Percentiles rank a stretch among this genome's conserved stretches.
Conservation (phyloP, 2,797 vertebrate genomes). For the Hemitrygon akajei region DNA sequence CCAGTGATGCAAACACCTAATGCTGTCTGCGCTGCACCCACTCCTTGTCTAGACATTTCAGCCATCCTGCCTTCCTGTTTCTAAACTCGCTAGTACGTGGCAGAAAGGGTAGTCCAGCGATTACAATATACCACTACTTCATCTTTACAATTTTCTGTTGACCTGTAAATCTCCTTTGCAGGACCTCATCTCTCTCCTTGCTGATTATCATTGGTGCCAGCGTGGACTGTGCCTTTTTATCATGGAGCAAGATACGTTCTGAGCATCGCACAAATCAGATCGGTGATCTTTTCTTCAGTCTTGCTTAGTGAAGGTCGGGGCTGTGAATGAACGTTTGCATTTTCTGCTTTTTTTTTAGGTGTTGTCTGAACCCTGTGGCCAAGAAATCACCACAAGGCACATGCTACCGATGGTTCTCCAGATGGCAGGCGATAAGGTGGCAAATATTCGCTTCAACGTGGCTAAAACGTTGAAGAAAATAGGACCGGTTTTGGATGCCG, state of each 20-base stretch:
- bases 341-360: slow-evolving; percentile 53
- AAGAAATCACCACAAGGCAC: slow-evolving; percentile 84
- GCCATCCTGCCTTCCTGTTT: too few relatives aligned
- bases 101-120: too few relatives aligned
- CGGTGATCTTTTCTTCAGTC: not conserved
- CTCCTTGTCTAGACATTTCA: too few relatives aligned
- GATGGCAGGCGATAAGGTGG: slow-evolving; percentile 86
- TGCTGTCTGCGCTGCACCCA: too few relatives aligned
- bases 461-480: slow-evolving; percentile 85
- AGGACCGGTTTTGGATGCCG: slow-evolving; percentile 73
- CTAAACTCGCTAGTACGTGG: too few relatives aligned
- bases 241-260: not conserved
- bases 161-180: too few relatives aligned
- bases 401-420: slow-evolving; percentile 83
- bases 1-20: too few relatives aligned
- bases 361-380: slow-evolving; percentile 75
- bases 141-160: too few relatives aligned
- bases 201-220: too few relatives aligned
- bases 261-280: not conserved
- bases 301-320: not conserved
- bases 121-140: too few relatives aligned
- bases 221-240: not conserved
- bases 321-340: slow-evolving; percentile 26
- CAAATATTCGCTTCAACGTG: slow-evolving; percentile 87
- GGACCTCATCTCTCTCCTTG: too few relatives aligned